A percentile compares a stretch with the other conserved stretches of the same genome.
These are phyloP conservation scores for Calliphora vicina DNA, from an alignment of 1,140 invertebrate species.

Conservation along the genomic window DNA sequence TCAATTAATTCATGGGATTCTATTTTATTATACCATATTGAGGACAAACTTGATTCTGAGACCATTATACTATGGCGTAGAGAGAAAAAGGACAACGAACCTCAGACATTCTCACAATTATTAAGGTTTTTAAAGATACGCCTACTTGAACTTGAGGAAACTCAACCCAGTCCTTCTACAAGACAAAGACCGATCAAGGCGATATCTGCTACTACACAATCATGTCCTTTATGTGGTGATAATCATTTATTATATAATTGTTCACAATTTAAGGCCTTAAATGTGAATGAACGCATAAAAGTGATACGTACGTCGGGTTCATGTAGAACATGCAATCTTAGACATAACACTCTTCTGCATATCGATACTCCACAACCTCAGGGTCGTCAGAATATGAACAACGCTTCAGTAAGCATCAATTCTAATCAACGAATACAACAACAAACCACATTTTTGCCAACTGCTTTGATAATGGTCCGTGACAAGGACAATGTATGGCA, in stretches of 20 bases:
- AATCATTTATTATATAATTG: not conserved
- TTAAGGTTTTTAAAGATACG: not conserved
- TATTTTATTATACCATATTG: not conserved
- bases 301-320: not conserved
- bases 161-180: not conserved
- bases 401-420: not conserved
- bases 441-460: not conserved
- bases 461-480: conserved; percentile 17
- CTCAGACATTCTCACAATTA: not conserved
- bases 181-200: not conserved
- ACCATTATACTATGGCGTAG: not conserved
- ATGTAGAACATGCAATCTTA: not conserved
- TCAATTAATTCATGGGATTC: not conserved
- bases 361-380: not conserved
- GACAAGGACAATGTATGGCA: not conserved
- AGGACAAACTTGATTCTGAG: not conserved
- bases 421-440: not conserved
- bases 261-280: not conserved
- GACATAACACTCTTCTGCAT: not conserved
- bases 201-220: not conserved
- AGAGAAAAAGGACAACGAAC: not conserved
- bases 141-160: not conserved
- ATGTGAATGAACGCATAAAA: not conserved
- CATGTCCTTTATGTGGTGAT: not conserved
- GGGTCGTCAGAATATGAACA: not conserved